Evolutionary conservation across 1,140 invertebrate genomes (phyloP).

Genomic region (Drosophila lowei): DNA sequence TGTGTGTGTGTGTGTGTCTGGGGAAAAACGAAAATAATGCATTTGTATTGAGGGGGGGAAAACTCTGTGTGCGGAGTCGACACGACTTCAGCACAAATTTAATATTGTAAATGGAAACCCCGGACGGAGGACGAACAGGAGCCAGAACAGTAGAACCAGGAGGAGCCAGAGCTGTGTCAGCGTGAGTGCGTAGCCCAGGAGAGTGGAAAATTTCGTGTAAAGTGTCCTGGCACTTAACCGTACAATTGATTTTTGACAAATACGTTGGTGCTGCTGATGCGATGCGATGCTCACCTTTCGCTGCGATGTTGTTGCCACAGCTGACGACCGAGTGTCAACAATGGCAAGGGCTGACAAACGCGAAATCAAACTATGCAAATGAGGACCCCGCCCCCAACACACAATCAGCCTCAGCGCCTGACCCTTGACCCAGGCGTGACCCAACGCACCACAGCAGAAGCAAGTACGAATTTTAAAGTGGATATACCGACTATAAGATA

Average conservation of each 20-base stretch:
- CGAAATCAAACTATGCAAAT: slow-evolving; percentile 57
- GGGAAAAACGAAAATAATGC: slow-evolving; percentile 42
- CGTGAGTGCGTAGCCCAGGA: not conserved
- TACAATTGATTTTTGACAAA: slow-evolving; percentile 56
- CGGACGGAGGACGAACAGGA: slow-evolving; percentile 6
- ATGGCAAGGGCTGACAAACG: slow-evolving; percentile 20
- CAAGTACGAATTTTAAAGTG: not conserved
- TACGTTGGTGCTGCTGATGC: slow-evolving; percentile 6
- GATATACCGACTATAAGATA: no score
- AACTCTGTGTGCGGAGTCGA: slow-evolving; percentile 28
- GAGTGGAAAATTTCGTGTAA: slow-evolving; percentile 34
- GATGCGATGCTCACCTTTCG: no score
- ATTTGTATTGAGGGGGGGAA: slow-evolving; percentile 12
- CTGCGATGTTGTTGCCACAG: slow-evolving; percentile 1
- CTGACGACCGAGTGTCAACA: slow-evolving; percentile 51
- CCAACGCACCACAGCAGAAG: slow-evolving; percentile 4
- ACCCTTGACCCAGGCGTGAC: not conserved
- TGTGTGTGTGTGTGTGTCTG: slow-evolving; percentile 8
- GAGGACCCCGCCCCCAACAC: slow-evolving; percentile 4
- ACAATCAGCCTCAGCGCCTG: no score
- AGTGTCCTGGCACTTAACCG: slow-evolving; percentile 46
- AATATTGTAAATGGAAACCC: slow-evolving; percentile 46
- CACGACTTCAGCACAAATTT: slow-evolving; percentile 42
- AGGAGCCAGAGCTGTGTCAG: no score
- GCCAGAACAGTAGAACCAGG: not conserved